Conservation (phyloP, 2,797 vertebrate genomes). For the Enteromius treurensis region DNA sequence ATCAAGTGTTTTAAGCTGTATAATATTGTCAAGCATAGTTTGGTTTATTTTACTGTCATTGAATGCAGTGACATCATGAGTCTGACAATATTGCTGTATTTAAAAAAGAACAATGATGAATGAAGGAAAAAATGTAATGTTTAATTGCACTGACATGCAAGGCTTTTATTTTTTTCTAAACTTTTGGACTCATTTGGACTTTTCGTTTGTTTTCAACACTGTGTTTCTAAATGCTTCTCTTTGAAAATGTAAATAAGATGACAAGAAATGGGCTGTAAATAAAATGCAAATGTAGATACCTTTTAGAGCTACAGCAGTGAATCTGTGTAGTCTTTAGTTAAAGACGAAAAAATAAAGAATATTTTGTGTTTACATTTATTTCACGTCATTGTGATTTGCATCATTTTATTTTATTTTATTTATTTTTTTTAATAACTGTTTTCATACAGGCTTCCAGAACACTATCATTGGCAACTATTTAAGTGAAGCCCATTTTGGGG, state of each 20-base stretch:
- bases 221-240: conserved; percentile 95
- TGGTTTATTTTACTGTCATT: conserved; percentile 69
- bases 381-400: conserved; percentile 59
- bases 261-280: conserved; percentile 90
- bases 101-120: conserved; percentile 70
- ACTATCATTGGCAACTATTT: not conserved
- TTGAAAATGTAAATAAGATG: conserved; percentile 91
- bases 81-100: conserved; percentile 54
- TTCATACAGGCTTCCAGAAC: not conserved
- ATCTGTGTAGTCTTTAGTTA: conserved; percentile 95
- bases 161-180: conserved; percentile 83
- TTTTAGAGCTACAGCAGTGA: conserved; percentile 93
- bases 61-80: conserved; percentile 67
- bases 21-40: conserved; percentile 68
- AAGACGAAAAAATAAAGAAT: conserved; percentile 82
- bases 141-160: conserved; percentile 85
- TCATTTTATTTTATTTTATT: not conserved
- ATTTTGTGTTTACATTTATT: conserved; percentile 84
- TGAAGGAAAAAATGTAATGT: conserved; percentile 84
- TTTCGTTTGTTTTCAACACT: conserved; percentile 85
- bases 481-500: not conserved
- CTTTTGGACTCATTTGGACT: conserved; percentile 88
- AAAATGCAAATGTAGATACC: conserved; percentile 97
- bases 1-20: conserved; percentile 73
- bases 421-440: not conserved